phyloP scores from a whole-genome alignment of 1,140 invertebrate genomes.

The Lucilia cuprina region DNA sequence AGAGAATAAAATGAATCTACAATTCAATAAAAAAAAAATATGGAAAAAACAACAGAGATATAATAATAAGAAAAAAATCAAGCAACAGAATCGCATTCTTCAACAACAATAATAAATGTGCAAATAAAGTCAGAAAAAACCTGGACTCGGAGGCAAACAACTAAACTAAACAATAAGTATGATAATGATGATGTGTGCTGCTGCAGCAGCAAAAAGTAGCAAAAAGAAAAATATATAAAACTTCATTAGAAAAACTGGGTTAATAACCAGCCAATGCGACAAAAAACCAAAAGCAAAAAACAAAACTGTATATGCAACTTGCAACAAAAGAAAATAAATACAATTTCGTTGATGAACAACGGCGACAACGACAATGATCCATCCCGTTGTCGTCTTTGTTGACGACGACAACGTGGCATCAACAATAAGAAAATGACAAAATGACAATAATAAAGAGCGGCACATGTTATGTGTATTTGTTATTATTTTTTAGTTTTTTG shows the following conservation, averaged over 20 bases:
- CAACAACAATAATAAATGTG: background rate
- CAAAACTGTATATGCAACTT: background rate
- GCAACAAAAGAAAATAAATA: background rate
- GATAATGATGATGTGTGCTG: background rate
- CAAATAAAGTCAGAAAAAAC: background rate
- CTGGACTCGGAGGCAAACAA: background rate
- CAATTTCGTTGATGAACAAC: background rate
- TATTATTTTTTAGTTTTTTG: background rate
- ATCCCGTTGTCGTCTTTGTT: background rate
- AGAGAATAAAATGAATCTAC: too few species aligned
- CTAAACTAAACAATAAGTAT: background rate
- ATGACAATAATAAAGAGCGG: conserved; percentile 6
- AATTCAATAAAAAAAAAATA: too few species aligned
- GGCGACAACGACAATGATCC: background rate
- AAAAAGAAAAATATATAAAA: background rate
- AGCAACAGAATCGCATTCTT: background rate
- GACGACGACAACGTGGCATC: background rate
- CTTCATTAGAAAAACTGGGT: background rate
- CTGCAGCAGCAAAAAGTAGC: too few species aligned
- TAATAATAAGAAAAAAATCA: background rate
- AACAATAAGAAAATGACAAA: background rate
- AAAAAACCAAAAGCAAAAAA: background rate
- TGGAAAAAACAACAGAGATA: background rate
- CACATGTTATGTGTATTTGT: background rate
- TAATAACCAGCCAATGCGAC: conserved; percentile 11